Conservation (phyloP, 2,888 invertebrate species). For the Cataglyphis albicans region DNA sequence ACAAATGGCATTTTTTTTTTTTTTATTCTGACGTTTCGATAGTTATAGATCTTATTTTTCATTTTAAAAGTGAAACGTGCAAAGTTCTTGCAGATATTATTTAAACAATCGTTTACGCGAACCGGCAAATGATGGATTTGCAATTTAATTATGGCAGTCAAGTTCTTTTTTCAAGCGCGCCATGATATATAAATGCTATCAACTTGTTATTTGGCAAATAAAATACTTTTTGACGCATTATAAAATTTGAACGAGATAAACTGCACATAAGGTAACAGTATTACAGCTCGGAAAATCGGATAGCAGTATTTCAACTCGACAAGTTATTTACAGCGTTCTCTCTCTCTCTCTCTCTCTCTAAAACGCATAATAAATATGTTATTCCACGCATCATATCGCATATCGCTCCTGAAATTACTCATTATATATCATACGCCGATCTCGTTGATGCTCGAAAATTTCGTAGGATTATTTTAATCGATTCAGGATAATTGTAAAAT, state of each 20-base stretch:
- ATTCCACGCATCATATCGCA: constrained; percentile 26
- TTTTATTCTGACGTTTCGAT: neutral
- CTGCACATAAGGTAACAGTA: neutral
- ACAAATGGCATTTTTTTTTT: neutral
- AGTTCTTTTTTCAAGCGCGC: neutral
- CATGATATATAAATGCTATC: neutral
- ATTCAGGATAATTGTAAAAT: neutral
- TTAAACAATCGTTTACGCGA: neutral
- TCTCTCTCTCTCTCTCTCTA: constrained; percentile 25
- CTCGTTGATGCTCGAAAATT: constrained; percentile 20
- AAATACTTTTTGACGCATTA: neutral
- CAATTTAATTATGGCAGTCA: neutral
- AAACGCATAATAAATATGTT: constrained; percentile 15
- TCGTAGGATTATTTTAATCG: constrained; percentile 16
- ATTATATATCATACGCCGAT: constrained; percentile 40
- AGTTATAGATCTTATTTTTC: neutral
- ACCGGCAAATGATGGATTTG: neutral
- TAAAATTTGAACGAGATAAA: neutral
- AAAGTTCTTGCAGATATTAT: neutral
- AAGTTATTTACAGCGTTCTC: constrained; percentile 26
- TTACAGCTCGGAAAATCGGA: constrained; percentile 1
- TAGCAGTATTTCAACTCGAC: constrained; percentile 29
- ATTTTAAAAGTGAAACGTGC: neutral
- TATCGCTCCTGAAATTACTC: constrained; percentile 48
- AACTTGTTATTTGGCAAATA: neutral